Evolutionary conservation across 2,888 invertebrate species (phyloP), one percentile per base, ranked within the genome.

Genomic region (Caenorhabditis sinica): DNA sequence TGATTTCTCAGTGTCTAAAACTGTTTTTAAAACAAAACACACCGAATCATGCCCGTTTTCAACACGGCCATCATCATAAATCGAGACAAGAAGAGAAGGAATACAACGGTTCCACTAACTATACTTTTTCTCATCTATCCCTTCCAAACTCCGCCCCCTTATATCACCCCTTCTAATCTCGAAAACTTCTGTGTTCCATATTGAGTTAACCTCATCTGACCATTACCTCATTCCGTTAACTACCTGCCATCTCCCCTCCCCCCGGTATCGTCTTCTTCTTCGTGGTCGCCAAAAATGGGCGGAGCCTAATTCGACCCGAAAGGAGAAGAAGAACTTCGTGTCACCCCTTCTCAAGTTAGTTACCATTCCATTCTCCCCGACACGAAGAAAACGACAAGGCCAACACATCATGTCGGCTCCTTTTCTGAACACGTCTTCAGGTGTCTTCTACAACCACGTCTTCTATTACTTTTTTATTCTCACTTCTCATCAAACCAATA

Each of bases 201-300:
- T 63, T 65, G 63, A 61, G 68, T 71, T 56, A 58, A 61, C 66
- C 75, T 58, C 40, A 68, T 77, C 61, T 77, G 77, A 77, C 77
- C 77, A 71, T 69, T 77, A 77, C 77, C 77, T 77, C 79, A 79
- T 79, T 40, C 79, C 79, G 79, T 79, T 79, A 79, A 79, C 79
- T 79, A 65, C 71, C 63, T 79, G 79, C 63, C 79, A 79, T 79
- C 79, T 79, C 79, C 65, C 23, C 63, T 45, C 72, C 49, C 72
- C 43, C 58, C n/a, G 9, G 25, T 45, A 60, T 72, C 49, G 20
- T 51, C 63, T 49, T 68, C 58, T 65, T 25, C 69, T 40, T 13
- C 40, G 40, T 33, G 49, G 65, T 65, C 79, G 72, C 53, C 79
- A 79, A 79, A 71, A 71, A 79, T 72, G 72, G 79, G 79, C 72